These are phyloP conservation scores for Fregetta grallaria DNA, from an alignment of 2,113 vertebrate species.

Conservation along the genomic window DNA sequence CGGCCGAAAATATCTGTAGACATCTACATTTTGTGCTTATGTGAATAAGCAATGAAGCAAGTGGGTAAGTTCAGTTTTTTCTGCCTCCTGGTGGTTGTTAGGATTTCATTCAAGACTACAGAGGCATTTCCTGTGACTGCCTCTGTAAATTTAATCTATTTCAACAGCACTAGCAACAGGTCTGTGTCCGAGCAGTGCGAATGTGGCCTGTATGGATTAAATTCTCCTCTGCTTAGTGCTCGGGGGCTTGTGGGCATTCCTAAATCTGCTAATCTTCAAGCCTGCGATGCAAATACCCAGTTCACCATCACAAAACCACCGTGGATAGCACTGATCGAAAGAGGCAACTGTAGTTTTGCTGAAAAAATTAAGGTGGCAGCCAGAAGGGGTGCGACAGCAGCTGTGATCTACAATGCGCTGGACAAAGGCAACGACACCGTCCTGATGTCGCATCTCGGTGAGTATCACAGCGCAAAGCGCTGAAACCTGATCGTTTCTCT, in stretches of 20 bases:
- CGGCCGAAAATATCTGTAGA: neutral
- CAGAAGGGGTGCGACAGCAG: slow-evolving; percentile 75
- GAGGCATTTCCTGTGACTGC: slow-evolving; percentile 24
- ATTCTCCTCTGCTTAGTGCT: slow-evolving; percentile 58
- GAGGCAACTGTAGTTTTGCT: slow-evolving; percentile 86
- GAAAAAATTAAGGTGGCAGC: slow-evolving; percentile 81
- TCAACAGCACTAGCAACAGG: slow-evolving; percentile 45
- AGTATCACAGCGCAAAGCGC: neutral
- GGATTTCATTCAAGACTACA: neutral
- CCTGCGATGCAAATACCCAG: slow-evolving; percentile 60
- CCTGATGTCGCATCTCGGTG: slow-evolving; percentile 78
- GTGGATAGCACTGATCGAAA: slow-evolving; percentile 89
- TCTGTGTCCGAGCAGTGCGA: slow-evolving; percentile 43
- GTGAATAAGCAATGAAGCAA: slow-evolving; percentile 61
- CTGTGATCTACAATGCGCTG: slow-evolving; percentile 82
- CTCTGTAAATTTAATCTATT: slow-evolving; percentile 62
- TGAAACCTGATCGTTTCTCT: neutral
- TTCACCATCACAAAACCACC: slow-evolving; percentile 30
- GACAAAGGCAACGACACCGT: slow-evolving; percentile 66
- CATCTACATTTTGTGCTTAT: neutral
- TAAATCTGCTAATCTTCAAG: slow-evolving; percentile 30
- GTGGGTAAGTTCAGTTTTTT: neutral
- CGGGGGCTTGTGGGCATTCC: slow-evolving; percentile 69
- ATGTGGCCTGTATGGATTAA: slow-evolving; percentile 69
- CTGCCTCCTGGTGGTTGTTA: neutral